Evolutionary conservation across 2,113 vertebrate species (phyloP).

Genomic region (Sorex fumeus): DNA sequence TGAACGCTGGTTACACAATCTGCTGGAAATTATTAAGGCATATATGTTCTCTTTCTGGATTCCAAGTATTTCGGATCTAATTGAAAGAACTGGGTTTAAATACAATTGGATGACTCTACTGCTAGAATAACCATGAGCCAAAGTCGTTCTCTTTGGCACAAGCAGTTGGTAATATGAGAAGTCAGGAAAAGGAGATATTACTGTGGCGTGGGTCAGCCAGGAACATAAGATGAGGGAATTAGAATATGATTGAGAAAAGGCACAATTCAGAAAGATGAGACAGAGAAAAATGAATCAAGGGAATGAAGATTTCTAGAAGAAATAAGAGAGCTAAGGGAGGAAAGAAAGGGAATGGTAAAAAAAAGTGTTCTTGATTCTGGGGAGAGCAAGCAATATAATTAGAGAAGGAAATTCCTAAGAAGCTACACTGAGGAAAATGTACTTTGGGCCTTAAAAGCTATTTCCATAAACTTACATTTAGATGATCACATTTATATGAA

Average conservation of each 20-base stretch:
- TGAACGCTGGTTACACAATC: not conserved
- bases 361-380: not conserved
- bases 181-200: slow-evolving; percentile 45
- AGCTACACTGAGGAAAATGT: not conserved
- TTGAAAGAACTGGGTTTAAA: slow-evolving; percentile 43
- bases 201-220: not conserved
- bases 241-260: not conserved
- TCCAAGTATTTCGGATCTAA: not conserved
- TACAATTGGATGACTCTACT: not conserved
- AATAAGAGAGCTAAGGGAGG: not conserved
- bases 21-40: slow-evolving; percentile 44
- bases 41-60: not conserved
- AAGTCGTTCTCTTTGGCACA: slow-evolving; percentile 42
- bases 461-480: not conserved
- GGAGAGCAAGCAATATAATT: not conserved
- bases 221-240: not conserved
- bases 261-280: not conserved
- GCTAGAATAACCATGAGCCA: slow-evolving; percentile 18
- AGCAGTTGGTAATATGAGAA: slow-evolving; percentile 14
- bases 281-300: not conserved
- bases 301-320: not conserved
- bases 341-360: not conserved
- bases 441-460: not conserved
- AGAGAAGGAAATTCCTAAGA: not conserved
- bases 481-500: not conserved